phyloP scores from a whole-genome alignment of 2,888 invertebrate genomes.

The Mystacides longicornis region DNA sequence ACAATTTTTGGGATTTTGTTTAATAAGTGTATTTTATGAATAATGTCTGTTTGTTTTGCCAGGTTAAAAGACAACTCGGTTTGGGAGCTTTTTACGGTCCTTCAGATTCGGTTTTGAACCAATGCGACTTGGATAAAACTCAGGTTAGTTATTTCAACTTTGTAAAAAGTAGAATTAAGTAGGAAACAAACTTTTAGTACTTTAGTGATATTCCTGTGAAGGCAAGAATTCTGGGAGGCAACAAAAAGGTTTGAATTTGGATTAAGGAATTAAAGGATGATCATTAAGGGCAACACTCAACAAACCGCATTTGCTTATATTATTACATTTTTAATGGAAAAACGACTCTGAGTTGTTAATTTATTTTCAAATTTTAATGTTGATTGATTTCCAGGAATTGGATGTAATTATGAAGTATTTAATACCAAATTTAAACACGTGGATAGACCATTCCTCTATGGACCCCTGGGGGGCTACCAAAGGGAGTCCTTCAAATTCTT shows the following conservation, averaged over 20 bases:
- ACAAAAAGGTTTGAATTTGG: too few relatives aligned
- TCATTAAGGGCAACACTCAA: too few relatives aligned
- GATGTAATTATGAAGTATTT: conserved; percentile 43
- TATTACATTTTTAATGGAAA: neutral
- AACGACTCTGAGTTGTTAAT: too few relatives aligned
- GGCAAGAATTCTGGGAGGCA: too few relatives aligned
- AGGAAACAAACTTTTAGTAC: too few relatives aligned
- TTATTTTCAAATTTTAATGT: neutral
- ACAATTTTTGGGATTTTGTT: too few relatives aligned
- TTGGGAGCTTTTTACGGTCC: conserved; percentile 87
- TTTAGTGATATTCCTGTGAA: too few relatives aligned
- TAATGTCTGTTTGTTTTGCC: conserved; percentile 39
- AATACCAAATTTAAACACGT: conserved; percentile 30
- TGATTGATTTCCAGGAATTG: conserved; percentile 35
- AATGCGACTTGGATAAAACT: conserved; percentile 70
- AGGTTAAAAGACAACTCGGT: conserved; percentile 84
- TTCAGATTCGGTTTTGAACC: conserved; percentile 67
- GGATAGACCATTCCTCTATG: conserved; percentile 25
- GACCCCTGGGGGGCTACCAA: conserved; percentile 27
- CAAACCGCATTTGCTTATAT: neutral
- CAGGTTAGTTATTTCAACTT: conserved; percentile 49
- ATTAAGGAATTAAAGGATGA: too few relatives aligned
- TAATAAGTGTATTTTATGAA: too few relatives aligned
- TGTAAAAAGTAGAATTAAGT: too few relatives aligned
- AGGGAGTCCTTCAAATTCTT: conserved; percentile 32